Evolutionary conservation across 2,888 invertebrate genomes (phyloP), one percentile per base, ranked within the genome.

Genomic region (Seladonia tumulorum): DNA sequence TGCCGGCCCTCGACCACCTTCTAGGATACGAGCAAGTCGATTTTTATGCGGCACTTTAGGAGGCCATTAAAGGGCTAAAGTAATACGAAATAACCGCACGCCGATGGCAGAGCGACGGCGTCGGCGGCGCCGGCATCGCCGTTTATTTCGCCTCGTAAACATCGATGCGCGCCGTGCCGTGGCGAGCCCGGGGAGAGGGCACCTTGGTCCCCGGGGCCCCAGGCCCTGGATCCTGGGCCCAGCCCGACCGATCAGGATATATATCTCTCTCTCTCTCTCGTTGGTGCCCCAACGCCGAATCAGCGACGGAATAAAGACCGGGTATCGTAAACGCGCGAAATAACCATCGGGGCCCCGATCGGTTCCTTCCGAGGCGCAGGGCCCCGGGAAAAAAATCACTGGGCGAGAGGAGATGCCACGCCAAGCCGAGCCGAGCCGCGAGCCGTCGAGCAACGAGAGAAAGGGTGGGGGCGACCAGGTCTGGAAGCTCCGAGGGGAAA

Each of bases 61-160:
- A 89, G 88, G 89, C 93, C 92, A 92, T 94, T 94, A 94, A 93
- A 91, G 88, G 88, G 86, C 90, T 82, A 94, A 94, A 94, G 94
- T 94, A 94, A 94, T 94, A 93, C 90, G 92, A 92, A 93, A 93
- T 91, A 93, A 93, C 92, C 93, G 91, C 93, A 92, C 89, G 87
- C 88, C 89, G 87, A 87, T 86, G 87, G 78, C 86, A 74, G 68
- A 42, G 71, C 71, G 25, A 45, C 71, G 71, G 71, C 71, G 71
- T 87, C 86, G 89, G 82, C 85, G 87, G 87, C 85, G 84, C 86
- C 92, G 92, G 90, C 93, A 90, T 89, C 92, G 92, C 91, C 93
- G 90, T 94, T 94, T 92, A 92, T 93, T 93, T 90, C 93, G 92
- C 92, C 94, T 94, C 94, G 93, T 94, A 94, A 94, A 94, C 93